Base-by-base conservation (phyloP, 2,113 vertebrate species). In the Bubo blakistoni region DNA sequence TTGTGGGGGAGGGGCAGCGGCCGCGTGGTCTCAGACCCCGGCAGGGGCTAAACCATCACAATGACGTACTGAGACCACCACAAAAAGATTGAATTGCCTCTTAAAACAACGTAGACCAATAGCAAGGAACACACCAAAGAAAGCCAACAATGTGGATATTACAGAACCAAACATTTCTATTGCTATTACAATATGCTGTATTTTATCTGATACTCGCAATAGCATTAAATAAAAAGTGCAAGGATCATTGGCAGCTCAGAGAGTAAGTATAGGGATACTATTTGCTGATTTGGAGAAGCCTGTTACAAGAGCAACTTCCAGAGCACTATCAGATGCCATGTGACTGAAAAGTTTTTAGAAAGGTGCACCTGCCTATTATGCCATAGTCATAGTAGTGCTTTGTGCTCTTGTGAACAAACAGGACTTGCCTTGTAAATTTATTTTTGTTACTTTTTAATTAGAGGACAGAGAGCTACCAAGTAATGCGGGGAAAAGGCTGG, bases 51-150 rank as follows among this genome's bases (percentile, higher is more conserved):
- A n/a, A n/a, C n/a, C n/a, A n/a, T n/a, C n/a, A n/a, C n/a, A n/a
- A 13, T 3, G 0, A n/a, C 27, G 21, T 16, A 13, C 27, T 0
- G 27, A 83, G 25, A 81, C 9, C 17, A 49, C 26, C 49, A 79
- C 4, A n/a, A 40, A 49, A 63, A 83, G 32, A 54, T 2, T 40
- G 19, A 79, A 59, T 16, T 84, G n/a, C 32, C 51, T 57, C 40
- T 74, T 25, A 20, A 65, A 90, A 18, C 29, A 81, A 27, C 0
- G 1, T 4, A 26, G 14, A 61, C 34, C 14, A 51, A 21, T 9
- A 77, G 26, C 49, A 85, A 34, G 34, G 49, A 70, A 70, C 18
- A 80, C 34, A 32, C 6, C 20, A 29, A 70, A 73, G 20, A 62
- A 58, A 26, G 15, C 61, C 47, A 70, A 38, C 44, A 59, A 66